Evolutionary conservation across 64 coral and sea anemone genomes (phyloP), one percentile per base, ranked within the genome.

Genomic region (Cladopsammia gracilis): DNA sequence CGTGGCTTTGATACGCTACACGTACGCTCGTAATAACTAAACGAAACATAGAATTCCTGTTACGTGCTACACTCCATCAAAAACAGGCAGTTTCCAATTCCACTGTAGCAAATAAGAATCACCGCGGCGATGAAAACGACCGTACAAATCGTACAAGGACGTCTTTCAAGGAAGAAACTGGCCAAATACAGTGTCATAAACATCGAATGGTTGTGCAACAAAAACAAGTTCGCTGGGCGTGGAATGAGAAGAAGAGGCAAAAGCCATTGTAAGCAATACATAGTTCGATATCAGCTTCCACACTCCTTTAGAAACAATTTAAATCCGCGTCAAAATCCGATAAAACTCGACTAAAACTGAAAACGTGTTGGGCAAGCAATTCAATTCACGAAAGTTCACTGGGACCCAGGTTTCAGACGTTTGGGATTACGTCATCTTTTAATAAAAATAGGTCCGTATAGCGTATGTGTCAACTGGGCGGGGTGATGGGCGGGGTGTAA

Each of bases 201-300:
- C 98, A 99, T 96, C 46, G 98, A 99, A 75, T 99, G 95, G 58
- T 99, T 99, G 76, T 96, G 95, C 54, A 99, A 75, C 60, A 99
- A 86, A 67, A 99, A 89, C 51, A 95, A 92, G 61, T 96, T 99
- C 76, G 93, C 88, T 19, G 98, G 98, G 18, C 94, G 93, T 79
- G 98, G 98, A 75, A 99, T 99, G 23, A 99, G 86, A 23, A 99
- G 83, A 54, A 99, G 76, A 45, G 98, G 98, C 57, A 99, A 74
- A 5, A 99, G 92, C 98, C 98, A 99, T 87, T 99, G 98, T 92
- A 99, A 75, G 53, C 98, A 99, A 88, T 99, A 99, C 98, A 99
- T 99, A 56, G 82, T 91, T 48, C 70, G 71, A 82, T 70, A 84
- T 84, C 10, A 66, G 60, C 34, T 5, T 62, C 58, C 26, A 46